These are phyloP conservation scores for Rallus crepitans DNA, from an alignment of 2,797 vertebrate genomes.

Conservation along the genomic window DNA sequence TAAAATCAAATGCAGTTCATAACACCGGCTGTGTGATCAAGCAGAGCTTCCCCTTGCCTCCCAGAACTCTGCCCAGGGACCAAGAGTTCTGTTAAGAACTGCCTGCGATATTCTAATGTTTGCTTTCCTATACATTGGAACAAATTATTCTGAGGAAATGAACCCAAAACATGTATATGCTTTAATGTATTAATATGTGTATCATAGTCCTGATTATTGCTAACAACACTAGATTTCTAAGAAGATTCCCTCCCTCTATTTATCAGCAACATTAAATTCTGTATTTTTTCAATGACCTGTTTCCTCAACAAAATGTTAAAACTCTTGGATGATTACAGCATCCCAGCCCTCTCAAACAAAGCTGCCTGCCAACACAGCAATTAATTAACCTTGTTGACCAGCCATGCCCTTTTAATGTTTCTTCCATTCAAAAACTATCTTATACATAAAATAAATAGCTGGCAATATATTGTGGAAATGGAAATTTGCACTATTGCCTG, in stretches of 20 bases:
- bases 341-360: not conserved
- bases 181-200: not conserved
- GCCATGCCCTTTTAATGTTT: constrained; percentile 9
- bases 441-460: not conserved
- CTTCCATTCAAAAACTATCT: constrained; percentile 19
- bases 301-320: constrained; percentile 45
- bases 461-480: not conserved
- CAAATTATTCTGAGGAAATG: constrained; percentile 29
- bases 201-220: not conserved
- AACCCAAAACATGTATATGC: not conserved
- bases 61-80: constrained; percentile 47
- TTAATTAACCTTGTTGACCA: constrained; percentile 59
- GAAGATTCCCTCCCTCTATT: not conserved
- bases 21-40: constrained; percentile 70
- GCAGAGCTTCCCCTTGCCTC: constrained; percentile 28
- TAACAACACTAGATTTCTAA: not conserved
- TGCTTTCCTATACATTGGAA: constrained; percentile 20
- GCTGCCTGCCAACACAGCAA: constrained; percentile 33
- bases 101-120: constrained; percentile 22
- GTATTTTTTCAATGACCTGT: not conserved
- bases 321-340: constrained; percentile 30
- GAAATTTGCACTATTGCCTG: constrained; percentile 18
- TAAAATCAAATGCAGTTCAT: constrained; percentile 75
- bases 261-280: constrained; percentile 10
- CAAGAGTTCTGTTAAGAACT: constrained; percentile 44